phyloP scores from a whole-genome alignment of 1,140 invertebrate species.

The Eriocheir sinensis region DNA sequence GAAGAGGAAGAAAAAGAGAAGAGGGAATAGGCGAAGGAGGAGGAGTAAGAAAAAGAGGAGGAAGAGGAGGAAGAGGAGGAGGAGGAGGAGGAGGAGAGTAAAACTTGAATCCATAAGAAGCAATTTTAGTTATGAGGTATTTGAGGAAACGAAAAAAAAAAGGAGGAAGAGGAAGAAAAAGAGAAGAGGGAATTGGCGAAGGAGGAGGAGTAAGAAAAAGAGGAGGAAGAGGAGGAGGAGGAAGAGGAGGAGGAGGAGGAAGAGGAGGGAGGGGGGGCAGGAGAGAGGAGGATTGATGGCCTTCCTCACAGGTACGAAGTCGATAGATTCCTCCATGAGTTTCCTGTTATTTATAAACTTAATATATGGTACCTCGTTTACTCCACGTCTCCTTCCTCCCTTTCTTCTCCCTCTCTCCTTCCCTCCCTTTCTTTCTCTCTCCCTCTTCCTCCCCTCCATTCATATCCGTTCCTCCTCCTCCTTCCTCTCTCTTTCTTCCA shows the following conservation, averaged over 20 bases:
- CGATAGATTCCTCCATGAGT: neutral
- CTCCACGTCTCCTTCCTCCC: no score
- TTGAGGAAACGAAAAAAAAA: neutral
- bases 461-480: neutral
- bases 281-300: no score
- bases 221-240: neutral
- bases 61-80: neutral
- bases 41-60: neutral
- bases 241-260: neutral
- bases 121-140: neutral
- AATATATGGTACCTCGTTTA: neutral
- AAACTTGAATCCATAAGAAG: neutral
- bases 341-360: conserved; percentile 3
- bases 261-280: no score
- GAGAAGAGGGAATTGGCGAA: no score
- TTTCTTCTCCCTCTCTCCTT: neutral
- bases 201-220: neutral
- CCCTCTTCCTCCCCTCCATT: neutral
- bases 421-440: neutral
- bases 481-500: neutral
- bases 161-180: neutral
- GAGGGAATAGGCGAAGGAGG: neutral
- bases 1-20: neutral
- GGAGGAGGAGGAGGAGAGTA: neutral
- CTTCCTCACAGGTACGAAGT: neutral